These are phyloP conservation scores for Atopsyche davidsoni DNA, from an alignment of 1,140 invertebrate genomes.

Conservation along the genomic window DNA sequence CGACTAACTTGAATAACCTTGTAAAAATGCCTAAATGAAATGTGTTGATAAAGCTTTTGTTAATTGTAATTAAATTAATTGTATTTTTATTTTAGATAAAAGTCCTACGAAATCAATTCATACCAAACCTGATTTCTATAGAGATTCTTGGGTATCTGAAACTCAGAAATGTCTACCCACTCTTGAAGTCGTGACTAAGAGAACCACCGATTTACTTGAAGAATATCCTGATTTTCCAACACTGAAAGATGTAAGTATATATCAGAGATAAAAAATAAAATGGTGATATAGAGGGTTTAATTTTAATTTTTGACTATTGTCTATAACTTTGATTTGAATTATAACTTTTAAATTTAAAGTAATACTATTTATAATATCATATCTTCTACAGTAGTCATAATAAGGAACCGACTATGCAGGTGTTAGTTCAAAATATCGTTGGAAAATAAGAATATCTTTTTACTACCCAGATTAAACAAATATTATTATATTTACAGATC, in stretches of 20 bases:
- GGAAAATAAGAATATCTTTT: not conserved
- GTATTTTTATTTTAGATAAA: conserved; percentile 31
- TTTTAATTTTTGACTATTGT: too few relatives aligned
- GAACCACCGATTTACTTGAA: conserved; percentile 61
- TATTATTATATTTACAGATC: conserved; percentile 45
- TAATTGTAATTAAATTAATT: conserved; percentile 7
- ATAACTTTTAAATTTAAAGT: too few relatives aligned
- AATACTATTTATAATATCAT: too few relatives aligned
- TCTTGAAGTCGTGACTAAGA: conserved; percentile 55
- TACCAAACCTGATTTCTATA: conserved; percentile 75
- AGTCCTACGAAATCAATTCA: conserved; percentile 27
- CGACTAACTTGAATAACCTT: too few relatives aligned
- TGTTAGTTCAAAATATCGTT: not conserved
- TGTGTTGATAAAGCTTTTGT: too few relatives aligned
- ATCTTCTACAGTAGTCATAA: too few relatives aligned
- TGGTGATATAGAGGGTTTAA: not conserved
- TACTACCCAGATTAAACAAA: not conserved
- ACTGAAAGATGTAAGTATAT: conserved; percentile 61
- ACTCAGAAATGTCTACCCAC: conserved; percentile 65
- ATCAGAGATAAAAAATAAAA: not conserved
- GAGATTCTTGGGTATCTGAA: conserved; percentile 74
- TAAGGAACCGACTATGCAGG: not conserved
- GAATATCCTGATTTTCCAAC: conserved; percentile 91
- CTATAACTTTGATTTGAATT: too few relatives aligned
- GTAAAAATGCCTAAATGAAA: too few relatives aligned